Evolutionary conservation across 2,888 invertebrate genomes (phyloP).

Genomic region (Eristalinus sepulchralis): DNA sequence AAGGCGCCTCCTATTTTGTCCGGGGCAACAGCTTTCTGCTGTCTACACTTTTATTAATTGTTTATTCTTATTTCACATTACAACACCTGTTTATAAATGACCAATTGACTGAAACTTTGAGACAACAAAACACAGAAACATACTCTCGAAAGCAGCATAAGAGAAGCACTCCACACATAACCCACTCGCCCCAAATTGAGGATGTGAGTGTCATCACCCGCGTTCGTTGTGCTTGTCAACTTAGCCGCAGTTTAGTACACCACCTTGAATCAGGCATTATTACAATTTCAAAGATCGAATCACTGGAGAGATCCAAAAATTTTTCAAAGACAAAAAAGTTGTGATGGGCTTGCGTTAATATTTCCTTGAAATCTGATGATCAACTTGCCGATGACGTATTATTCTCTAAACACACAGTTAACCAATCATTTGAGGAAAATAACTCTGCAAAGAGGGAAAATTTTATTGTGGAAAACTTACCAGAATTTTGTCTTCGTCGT

Average conservation of each 20-base stretch:
- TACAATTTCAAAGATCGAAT: too few species aligned
- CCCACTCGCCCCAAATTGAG: neutral
- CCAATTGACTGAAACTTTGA: neutral
- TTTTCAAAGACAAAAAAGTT: too few species aligned
- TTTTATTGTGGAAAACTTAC: neutral
- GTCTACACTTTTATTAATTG: neutral
- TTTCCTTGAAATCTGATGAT: too few species aligned
- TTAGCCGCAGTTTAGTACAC: too few species aligned
- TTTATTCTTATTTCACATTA: neutral
- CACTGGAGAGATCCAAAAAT: too few species aligned
- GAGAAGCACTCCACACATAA: neutral
- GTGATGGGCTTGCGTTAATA: too few species aligned
- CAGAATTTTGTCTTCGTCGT: neutral
- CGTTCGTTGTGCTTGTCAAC: too few species aligned
- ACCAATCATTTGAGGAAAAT: neutral
- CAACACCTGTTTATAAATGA: slow-evolving; percentile 12
- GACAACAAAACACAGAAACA: slow-evolving; percentile 1
- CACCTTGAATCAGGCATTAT: too few species aligned
- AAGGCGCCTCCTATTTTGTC: neutral
- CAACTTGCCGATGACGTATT: too few species aligned
- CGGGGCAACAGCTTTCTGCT: neutral
- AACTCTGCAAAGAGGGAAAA: neutral
- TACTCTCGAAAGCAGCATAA: too few species aligned
- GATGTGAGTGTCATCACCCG: too few species aligned
- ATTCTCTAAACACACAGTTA: too few species aligned